Conservation (phyloP, 2,888 invertebrate species). For the Octonoba sinensis region DNA sequence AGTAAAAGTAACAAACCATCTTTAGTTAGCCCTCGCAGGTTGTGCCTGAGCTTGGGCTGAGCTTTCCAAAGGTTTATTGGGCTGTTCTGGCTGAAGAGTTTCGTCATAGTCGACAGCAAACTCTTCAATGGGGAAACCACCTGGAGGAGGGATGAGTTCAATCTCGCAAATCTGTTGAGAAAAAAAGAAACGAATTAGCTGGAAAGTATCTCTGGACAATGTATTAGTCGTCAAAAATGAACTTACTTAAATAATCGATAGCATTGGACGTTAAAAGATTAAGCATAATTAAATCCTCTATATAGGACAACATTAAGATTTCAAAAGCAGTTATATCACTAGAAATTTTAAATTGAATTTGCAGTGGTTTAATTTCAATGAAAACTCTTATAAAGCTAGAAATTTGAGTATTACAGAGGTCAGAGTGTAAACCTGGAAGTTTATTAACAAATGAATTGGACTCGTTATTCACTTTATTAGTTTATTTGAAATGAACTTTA, state of each 20-base stretch:
- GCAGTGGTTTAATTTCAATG: no score
- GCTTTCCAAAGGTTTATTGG: conserved; percentile 3
- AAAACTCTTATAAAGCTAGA: no score
- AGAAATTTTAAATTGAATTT: no score
- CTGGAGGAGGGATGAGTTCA: conserved; percentile 54
- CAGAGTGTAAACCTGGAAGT: no score
- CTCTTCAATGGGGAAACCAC: conserved; percentile 36
- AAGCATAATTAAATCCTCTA: no score
- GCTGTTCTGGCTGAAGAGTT: background rate
- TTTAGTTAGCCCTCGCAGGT: conserved; percentile 22
- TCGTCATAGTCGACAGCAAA: conserved; percentile 36
- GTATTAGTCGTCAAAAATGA: background rate
- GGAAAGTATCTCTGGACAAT: background rate
- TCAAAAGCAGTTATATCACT: no score
- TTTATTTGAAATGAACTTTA: no score
- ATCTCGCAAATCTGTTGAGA: conserved; percentile 55
- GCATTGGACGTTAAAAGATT: background rate
- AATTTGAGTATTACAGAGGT: no score
- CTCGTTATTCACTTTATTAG: no score
- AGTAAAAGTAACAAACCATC: background rate
- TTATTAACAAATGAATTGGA: no score
- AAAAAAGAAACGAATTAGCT: background rate
- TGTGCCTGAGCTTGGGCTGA: conserved; percentile 11
- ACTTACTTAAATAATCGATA: background rate
- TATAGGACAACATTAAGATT: no score